phyloP scores from a whole-genome alignment of 2,797 vertebrate species.

The Chelon auratus region DNA sequence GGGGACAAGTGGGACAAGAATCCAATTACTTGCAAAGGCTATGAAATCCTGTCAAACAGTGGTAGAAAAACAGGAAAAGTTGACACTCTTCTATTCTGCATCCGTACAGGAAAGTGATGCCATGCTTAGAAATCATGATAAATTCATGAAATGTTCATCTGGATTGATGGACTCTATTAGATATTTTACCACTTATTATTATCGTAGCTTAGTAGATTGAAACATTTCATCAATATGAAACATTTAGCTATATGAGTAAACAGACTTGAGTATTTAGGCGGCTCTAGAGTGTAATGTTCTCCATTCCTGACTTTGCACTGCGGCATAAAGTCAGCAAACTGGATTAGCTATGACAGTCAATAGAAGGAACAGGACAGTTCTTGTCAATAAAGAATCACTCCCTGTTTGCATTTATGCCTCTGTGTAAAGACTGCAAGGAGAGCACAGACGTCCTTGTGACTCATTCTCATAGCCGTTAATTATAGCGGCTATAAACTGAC shows the following conservation, averaged over 20 bases:
- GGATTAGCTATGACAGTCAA: conserved; percentile 57
- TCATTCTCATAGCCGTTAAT: conserved; percentile 52
- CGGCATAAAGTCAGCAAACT: conserved; percentile 48
- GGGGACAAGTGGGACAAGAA: too few relatives aligned
- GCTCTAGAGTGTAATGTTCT: conserved; percentile 24
- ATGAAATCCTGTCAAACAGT: neutral
- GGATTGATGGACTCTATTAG: conserved; percentile 43
- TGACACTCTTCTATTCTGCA: neutral
- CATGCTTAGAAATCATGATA: neutral
- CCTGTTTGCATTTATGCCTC: conserved; percentile 38
- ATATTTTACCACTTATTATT: conserved; percentile 44
- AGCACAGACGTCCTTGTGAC: conserved; percentile 20
- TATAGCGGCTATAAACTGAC: conserved; percentile 51
- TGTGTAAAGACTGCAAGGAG: conserved; percentile 42
- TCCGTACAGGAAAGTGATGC: neutral
- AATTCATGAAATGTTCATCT: conserved; percentile 16
- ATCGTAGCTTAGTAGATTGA: conserved; percentile 26
- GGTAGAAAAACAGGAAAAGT: neutral
- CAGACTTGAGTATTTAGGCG: conserved; percentile 38
- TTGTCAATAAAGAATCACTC: conserved; percentile 51
- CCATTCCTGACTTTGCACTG: conserved; percentile 29
- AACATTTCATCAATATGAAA: conserved; percentile 30
- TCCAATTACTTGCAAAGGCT: neutral
- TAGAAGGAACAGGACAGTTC: conserved; percentile 27
- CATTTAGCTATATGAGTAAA: conserved; percentile 35